Conservation (phyloP, 2,113 vertebrate species). For the Charina bottae region DNA sequence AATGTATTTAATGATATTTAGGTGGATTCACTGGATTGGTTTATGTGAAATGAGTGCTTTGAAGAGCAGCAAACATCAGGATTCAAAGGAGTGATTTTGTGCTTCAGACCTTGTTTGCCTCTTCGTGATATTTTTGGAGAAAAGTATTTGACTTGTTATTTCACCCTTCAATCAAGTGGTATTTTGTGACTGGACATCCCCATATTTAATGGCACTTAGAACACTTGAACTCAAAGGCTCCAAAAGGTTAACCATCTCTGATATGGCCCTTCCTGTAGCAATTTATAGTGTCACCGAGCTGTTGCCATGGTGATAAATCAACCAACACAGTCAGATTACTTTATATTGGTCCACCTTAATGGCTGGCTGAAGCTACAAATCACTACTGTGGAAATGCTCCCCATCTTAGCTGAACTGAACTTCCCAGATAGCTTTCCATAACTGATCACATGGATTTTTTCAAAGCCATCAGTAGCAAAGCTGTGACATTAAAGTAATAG, state of each 20-base stretch:
- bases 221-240: background rate
- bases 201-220: background rate
- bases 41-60: background rate
- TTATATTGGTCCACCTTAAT: background rate
- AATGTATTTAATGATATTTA: background rate
- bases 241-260: background rate
- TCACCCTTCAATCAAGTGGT: background rate
- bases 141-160: background rate
- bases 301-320: background rate
- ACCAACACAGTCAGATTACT: background rate
- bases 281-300: background rate
- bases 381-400: background rate
- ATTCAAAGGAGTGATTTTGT: background rate
- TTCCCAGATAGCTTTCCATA: background rate
- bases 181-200: background rate
- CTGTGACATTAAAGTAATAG: background rate
- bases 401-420: background rate
- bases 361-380: background rate
- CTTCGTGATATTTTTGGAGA: background rate
- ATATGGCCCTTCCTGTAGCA: background rate
- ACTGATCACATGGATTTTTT: background rate
- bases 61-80: background rate
- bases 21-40: background rate
- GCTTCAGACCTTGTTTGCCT: background rate
- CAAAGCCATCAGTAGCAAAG: background rate